These are phyloP conservation scores for Nomada ruficornis DNA, from an alignment of 2,888 invertebrate species.

Conservation along the genomic window DNA sequence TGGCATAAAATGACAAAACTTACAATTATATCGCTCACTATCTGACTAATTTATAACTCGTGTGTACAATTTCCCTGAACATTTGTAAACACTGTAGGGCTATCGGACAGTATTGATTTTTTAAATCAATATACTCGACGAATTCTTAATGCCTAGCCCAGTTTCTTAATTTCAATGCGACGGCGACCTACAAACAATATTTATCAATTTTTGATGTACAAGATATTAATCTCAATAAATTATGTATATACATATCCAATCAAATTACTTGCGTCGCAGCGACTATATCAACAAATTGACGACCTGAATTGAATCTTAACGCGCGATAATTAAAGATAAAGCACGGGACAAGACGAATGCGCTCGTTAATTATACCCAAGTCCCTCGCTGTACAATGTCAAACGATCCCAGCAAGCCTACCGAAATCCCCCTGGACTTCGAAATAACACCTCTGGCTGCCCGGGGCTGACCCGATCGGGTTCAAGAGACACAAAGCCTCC, in stretches of 20 bases:
- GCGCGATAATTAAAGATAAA: conserved; percentile 56
- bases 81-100: no score
- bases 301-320: conserved; percentile 52
- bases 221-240: no score
- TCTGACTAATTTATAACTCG: no score
- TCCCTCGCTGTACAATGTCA: conserved; percentile 37
- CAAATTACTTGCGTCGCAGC: conserved; percentile 13
- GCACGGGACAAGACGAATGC: conserved; percentile 29
- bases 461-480: conserved; percentile 56
- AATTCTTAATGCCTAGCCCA: no score
- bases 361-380: conserved; percentile 61
- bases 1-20: no score
- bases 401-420: conserved; percentile 52
- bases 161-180: no score
- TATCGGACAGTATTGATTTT: no score
- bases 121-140: no score
- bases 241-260: background rate
- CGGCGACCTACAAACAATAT: no score
- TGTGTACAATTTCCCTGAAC: no score
- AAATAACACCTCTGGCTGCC: conserved; percentile 54
- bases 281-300: conserved; percentile 35
- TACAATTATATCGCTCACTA: no score
- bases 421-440: conserved; percentile 57
- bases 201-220: no score
- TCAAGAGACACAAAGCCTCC: conserved; percentile 54